phyloP scores from a whole-genome alignment of 1,140 invertebrate genomes.

The Callitettix versicolor region DNA sequence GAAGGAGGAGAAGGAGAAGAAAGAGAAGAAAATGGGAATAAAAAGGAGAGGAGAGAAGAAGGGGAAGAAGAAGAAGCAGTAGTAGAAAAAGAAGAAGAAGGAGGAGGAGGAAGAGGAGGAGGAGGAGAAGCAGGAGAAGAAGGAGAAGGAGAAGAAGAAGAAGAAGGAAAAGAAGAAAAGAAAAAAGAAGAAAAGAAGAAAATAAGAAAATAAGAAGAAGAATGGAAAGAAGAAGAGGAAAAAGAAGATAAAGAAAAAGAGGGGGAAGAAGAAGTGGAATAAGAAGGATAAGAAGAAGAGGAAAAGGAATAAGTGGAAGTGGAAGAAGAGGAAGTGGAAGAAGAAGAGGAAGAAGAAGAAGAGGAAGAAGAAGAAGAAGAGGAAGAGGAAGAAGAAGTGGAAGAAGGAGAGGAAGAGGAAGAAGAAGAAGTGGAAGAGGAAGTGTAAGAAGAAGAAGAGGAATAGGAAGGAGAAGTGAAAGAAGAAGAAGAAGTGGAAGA shows the following conservation, averaged over 20 bases:
- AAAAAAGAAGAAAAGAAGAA: too few relatives aligned
- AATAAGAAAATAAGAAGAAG: too few relatives aligned
- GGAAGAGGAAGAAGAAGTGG: background rate
- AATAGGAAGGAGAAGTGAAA: too few relatives aligned
- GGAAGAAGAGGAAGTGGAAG: background rate
- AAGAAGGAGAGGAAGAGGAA: slow-evolving; percentile 4
- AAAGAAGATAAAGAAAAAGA: background rate
- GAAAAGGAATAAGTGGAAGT: background rate
- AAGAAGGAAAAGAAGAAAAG: background rate
- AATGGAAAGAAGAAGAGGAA: slow-evolving; percentile 1
- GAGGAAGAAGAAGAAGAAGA: background rate
- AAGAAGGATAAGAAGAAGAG: background rate
- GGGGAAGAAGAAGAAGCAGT: background rate
- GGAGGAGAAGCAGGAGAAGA: too few relatives aligned
- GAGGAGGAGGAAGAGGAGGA: background rate
- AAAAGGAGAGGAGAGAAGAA: too few relatives aligned
- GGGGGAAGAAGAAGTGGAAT: background rate
- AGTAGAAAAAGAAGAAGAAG: background rate
- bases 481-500: too few relatives aligned
- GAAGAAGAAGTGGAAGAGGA: too few relatives aligned
- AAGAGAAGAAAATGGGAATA: too few relatives aligned
- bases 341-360: background rate
- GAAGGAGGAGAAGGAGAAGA: too few relatives aligned
- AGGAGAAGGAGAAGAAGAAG: background rate
- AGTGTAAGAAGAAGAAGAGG: too few relatives aligned